Conservation (phyloP, 2,888 invertebrate genomes). For the Torymus tubicola region DNA sequence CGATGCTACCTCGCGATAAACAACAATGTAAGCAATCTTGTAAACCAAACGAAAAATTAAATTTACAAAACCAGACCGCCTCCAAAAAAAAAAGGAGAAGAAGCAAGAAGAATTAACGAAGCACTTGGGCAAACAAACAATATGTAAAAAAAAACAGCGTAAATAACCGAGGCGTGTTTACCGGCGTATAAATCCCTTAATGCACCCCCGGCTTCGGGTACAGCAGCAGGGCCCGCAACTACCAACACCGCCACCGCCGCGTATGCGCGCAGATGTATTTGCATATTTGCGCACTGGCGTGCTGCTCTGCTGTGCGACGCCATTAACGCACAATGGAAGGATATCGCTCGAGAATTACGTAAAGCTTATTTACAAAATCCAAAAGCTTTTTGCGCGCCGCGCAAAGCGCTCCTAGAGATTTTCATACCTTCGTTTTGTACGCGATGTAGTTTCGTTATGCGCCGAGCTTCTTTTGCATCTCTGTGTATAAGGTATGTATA, state of each 20-base stretch:
- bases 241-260: background rate
- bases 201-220: conserved; percentile 51
- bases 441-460: background rate
- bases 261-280: conserved; percentile 54
- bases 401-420: background rate
- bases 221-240: conserved; percentile 6
- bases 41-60: conserved; percentile 41
- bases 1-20: conserved; percentile 26
- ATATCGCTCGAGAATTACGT: conserved; percentile 57
- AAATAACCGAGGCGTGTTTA: conserved; percentile 57
- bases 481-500: background rate
- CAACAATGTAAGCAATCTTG: conserved; percentile 9
- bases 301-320: conserved; percentile 43
- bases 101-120: background rate
- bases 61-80: conserved; percentile 14
- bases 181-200: conserved; percentile 59
- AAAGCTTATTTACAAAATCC: conserved; percentile 55
- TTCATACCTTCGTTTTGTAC: conserved; percentile 31
- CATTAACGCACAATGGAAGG: conserved; percentile 59
- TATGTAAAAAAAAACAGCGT: conserved; percentile 47
- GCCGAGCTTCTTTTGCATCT: background rate
- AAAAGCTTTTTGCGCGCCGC: conserved; percentile 45
- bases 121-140: conserved; percentile 23
- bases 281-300: conserved; percentile 54
- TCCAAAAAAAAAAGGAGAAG: background rate